These are phyloP conservation scores for Thereuonema tuberculata DNA, from an alignment of 1,140 invertebrate genomes.

Conservation along the genomic window DNA sequence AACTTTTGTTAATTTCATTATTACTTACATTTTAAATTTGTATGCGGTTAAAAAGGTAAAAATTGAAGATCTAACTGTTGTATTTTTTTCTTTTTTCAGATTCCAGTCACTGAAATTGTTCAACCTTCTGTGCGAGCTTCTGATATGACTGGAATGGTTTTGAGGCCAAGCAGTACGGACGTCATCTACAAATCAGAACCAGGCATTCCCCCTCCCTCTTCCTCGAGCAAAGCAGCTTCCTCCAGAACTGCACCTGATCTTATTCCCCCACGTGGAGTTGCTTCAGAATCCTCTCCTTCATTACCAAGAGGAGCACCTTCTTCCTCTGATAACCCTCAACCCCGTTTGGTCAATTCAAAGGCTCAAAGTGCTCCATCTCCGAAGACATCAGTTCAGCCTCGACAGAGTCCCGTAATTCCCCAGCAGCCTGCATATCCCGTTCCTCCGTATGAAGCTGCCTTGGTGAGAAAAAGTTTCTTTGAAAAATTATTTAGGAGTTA, in stretches of 20 bases:
- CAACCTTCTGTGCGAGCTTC: neutral
- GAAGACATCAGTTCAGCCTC: neutral
- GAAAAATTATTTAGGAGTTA: neutral
- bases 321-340: neutral
- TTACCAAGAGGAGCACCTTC: neutral
- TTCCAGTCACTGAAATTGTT: no score
- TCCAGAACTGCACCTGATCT: neutral
- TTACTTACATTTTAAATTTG: no score
- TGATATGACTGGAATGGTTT: neutral
- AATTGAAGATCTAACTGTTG: no score
- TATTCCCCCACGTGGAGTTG: neutral
- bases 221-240: neutral
- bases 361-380: neutral
- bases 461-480: constrained; percentile 43
- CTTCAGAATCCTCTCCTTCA: neutral
- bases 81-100: no score
- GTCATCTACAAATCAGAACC: neutral
- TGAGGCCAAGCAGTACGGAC: neutral
- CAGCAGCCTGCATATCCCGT: constrained; percentile 35
- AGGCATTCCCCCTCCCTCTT: neutral
- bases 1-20: no score
- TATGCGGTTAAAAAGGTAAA: no score
- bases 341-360: neutral
- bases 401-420: constrained; percentile 1
- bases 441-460: constrained; percentile 44